Base-by-base conservation (phyloP, 2,888 invertebrate species). In the Helobdella robusta region DNA sequence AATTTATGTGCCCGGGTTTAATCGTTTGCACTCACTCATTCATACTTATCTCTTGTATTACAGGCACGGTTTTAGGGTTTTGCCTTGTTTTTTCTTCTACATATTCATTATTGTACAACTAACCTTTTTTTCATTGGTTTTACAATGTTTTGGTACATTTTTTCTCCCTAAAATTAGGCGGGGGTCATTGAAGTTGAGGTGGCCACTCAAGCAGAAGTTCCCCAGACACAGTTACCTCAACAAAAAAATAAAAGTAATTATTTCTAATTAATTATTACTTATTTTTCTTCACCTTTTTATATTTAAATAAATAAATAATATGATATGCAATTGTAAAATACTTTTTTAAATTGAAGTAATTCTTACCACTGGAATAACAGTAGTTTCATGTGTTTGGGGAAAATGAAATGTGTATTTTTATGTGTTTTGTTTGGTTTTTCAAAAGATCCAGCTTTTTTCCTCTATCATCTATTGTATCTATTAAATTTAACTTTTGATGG, bases 141-240 rank as follows among this genome's bases (percentile, higher is more conserved):
- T n/a, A n/a, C n/a, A n/a, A n/a, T n/a, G n/a, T n/a, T n/a, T n/a
- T n/a, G n/a, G n/a, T n/a, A n/a, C n/a, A n/a, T n/a, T n/a, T n/a
- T n/a, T n/a, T n/a, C n/a, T n/a, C n/a, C n/a, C n/a, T n/a, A n/a
- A n/a, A n/a, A n/a, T n/a, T n/a, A 56, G 56, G 25, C 56, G 5
- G 56, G 56, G 4, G 56, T 56, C 1, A 30, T 30, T 28, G 56
- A 56, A 20, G 56, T 56, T 6, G 56, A 56, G 32, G 56, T 56
- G 4, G 56, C 56, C 6, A 56, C 56, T n/a, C 56, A 56, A n/a
- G n/a, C n/a, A n/a, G 32, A 56, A 20, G 6, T 32, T 30, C 56
- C 56, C 3, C 30, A 28, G 1, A 11, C 44, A 15, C 30, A 30
- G 1, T 5, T 56, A 11, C 56, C 28, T 30, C 56, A 28, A 25